Percentiles rank a stretch among this genome's conserved stretches.
Evolutionary conservation across 2,113 vertebrate species (phyloP).

Genomic region (Andinoacara biseriatus): DNA sequence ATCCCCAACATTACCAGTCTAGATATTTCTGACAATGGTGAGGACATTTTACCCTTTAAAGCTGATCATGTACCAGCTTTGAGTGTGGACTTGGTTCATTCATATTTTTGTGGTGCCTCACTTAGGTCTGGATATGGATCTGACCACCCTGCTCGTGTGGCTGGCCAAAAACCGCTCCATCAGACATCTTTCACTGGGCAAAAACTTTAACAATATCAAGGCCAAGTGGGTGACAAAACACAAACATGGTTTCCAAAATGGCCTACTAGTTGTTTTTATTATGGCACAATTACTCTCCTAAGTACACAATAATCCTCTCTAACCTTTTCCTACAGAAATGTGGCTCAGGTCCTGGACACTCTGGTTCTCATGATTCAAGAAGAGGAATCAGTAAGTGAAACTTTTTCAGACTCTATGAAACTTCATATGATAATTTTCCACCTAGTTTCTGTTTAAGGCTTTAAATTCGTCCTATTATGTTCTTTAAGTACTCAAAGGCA

Average conservation of each 20-base stretch:
- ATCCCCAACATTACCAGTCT: constrained; percentile 95
- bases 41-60: constrained; percentile 19
- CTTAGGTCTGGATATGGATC: constrained; percentile 91
- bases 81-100: rapidly evolving
- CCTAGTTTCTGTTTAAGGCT: not conserved
- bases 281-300: not conserved
- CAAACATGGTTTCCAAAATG: not conserved
- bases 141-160: constrained; percentile 95
- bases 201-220: constrained; percentile 99
- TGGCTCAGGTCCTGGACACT: constrained; percentile 91
- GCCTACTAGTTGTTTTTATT: not conserved
- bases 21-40: constrained; percentile 98
- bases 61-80: rapidly evolving
- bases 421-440: not conserved
- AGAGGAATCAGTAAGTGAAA: constrained; percentile 91
- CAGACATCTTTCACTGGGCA: constrained; percentile 92
- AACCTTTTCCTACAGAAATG: constrained; percentile 82
- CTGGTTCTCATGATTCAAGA: constrained; percentile 98
- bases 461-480: not conserved
- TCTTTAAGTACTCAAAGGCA: not conserved
- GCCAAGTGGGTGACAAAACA: constrained; percentile 84
- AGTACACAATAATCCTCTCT: not conserved
- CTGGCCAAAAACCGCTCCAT: constrained; percentile 96
- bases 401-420: not conserved
- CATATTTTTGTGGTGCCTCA: not conserved